Conservation (phyloP, 2,888 invertebrate genomes). For the Ormyrus nitidulus region DNA sequence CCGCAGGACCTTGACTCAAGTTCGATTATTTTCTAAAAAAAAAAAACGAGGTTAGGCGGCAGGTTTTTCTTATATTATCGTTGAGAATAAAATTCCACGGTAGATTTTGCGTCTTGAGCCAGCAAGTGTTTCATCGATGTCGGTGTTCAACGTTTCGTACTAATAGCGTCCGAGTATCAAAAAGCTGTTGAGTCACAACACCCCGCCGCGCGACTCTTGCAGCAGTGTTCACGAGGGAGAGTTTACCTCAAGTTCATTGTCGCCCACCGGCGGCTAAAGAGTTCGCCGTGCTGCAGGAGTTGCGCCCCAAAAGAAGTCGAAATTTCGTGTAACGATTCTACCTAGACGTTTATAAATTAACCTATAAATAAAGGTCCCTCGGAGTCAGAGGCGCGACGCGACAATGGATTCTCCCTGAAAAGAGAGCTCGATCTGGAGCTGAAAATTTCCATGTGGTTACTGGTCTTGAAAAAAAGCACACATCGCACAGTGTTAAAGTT, state of each 20-base stretch:
- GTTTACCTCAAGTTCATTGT: background rate
- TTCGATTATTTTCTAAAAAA: slow-evolving; percentile 54
- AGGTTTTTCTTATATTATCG: slow-evolving; percentile 17
- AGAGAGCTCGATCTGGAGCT: slow-evolving; percentile 29
- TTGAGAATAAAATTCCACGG: slow-evolving; percentile 37
- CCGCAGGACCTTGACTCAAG: slow-evolving; percentile 48
- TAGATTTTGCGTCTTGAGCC: background rate
- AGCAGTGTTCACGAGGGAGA: background rate
- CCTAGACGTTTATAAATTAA: slow-evolving; percentile 15
- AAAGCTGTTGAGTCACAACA: background rate
- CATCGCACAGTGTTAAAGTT: slow-evolving; percentile 21
- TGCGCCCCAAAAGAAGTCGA: background rate
- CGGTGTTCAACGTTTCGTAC: slow-evolving; percentile 2
- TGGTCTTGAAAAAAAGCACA: slow-evolving; percentile 19
- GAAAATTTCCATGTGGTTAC: slow-evolving; percentile 38
- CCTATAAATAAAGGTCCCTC: slow-evolving; percentile 36
- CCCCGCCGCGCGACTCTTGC: background rate
- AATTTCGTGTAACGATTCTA: slow-evolving; percentile 1
- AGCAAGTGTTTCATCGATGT: background rate
- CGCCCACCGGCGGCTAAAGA: background rate
- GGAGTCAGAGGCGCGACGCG: slow-evolving; percentile 20
- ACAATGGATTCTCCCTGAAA: background rate
- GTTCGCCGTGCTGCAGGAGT: background rate
- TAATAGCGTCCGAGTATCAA: slow-evolving; percentile 3
- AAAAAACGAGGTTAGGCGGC: background rate